A percentile compares a stretch with the other conserved stretches of the same genome.
These are phyloP conservation scores for Crypturellus tataupa DNA, from an alignment of 2,797 vertebrate genomes.

Conservation along the genomic window DNA sequence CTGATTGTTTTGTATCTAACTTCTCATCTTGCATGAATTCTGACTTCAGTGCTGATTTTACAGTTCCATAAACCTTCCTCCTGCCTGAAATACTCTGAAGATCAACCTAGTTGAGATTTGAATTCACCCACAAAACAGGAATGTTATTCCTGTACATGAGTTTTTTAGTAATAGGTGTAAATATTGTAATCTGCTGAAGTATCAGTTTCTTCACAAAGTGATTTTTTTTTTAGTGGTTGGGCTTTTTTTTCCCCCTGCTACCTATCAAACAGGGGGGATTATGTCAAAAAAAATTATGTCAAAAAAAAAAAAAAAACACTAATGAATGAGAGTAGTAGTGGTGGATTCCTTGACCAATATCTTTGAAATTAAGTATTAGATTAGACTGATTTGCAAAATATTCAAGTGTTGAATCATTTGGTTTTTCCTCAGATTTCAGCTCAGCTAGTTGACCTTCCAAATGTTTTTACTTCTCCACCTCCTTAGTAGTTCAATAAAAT, in stretches of 20 bases:
- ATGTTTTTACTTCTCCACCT: not conserved
- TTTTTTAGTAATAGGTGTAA: not conserved
- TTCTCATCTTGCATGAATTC: not conserved
- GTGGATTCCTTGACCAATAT: not conserved
- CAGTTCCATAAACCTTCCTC: not conserved
- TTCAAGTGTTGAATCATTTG: not conserved
- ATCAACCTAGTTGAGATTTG: not conserved
- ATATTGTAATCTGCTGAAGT: not conserved
- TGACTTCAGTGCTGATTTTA: not conserved
- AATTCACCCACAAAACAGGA: not conserved
- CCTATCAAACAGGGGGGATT: not conserved
- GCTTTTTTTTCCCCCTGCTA: not conserved
- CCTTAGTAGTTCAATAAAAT: not conserved
- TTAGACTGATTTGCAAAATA: not conserved
- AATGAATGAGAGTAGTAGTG: not conserved
- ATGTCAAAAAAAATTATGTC: not conserved
- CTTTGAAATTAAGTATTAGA: not conserved
- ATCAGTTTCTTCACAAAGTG: not conserved
- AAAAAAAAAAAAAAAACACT: not conserved
- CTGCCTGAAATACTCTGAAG: not conserved
- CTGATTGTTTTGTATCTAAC: not conserved
- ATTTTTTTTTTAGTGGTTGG: not conserved
- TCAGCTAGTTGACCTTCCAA: not conserved
- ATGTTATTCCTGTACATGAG: not conserved
- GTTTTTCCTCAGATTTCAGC: not conserved